A percentile compares a stretch with the other conserved stretches of the same genome.
Evolutionary conservation across 2,797 vertebrate species (phyloP).

Genomic region (Myotis vivesi): DNA sequence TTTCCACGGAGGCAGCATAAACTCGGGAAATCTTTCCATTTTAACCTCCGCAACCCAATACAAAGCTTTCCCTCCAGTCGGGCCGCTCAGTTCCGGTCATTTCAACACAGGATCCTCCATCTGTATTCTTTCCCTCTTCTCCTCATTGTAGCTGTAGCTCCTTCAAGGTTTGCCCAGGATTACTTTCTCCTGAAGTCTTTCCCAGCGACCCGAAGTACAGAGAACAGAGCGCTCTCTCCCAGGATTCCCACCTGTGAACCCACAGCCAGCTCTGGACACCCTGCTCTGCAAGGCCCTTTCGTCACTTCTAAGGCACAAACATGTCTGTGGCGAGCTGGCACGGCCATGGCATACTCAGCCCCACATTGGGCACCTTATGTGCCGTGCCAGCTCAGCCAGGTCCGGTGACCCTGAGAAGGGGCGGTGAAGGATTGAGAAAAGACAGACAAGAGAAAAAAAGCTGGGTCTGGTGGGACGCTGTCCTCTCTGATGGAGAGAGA

Average conservation of each 20-base stretch:
- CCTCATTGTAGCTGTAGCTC: background rate
- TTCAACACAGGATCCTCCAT: accelerated
- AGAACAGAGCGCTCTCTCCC: background rate
- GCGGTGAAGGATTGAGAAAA: too few relatives aligned
- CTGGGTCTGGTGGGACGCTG: too few relatives aligned
- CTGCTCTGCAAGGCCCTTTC: background rate
- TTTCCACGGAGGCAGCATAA: background rate
- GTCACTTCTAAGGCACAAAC: background rate
- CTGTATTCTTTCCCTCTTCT: background rate
- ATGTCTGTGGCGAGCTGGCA: too few relatives aligned
- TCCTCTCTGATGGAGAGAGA: too few relatives aligned
- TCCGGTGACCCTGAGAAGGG: too few relatives aligned
- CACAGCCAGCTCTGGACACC: background rate
- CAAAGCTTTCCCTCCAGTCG: background rate
- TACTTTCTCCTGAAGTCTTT: background rate
- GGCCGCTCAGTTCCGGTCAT: accelerated
- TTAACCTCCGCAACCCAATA: background rate
- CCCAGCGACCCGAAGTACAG: background rate
- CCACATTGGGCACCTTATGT: too few relatives aligned
- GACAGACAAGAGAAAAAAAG: too few relatives aligned
- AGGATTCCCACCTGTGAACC: background rate
- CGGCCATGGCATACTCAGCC: too few relatives aligned
- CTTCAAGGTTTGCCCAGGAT: background rate
- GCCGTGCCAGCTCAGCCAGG: too few relatives aligned
- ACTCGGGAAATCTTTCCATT: background rate